Conservation (phyloP, 1,140 invertebrate genomes). For the Drosophila ficusphila region DNA sequence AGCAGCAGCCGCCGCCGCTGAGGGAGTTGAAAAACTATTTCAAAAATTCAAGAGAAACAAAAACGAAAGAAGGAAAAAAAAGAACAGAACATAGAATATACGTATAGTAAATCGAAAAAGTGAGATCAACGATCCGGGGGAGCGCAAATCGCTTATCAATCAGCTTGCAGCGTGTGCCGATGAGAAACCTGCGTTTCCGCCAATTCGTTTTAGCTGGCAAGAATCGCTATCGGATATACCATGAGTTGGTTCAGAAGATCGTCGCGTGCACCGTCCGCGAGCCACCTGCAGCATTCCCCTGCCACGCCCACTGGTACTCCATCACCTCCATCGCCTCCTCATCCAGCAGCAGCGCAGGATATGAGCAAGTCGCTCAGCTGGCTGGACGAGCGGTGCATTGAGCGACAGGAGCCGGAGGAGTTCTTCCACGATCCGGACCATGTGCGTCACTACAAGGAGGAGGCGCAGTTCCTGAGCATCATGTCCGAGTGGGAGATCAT, state of each 20-base stretch:
- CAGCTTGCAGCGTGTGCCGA: constrained; percentile 83
- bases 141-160: constrained; percentile 27
- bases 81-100: not conserved
- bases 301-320: not conserved
- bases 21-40: too few relatives aligned
- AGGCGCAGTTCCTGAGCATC: constrained; percentile 69
- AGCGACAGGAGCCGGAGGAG: constrained; percentile 73
- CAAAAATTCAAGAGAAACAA: too few relatives aligned
- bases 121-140: not conserved
- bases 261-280: constrained; percentile 85
- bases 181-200: constrained; percentile 87
- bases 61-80: not conserved
- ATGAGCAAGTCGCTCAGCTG: constrained; percentile 57
- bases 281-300: constrained; percentile 32
- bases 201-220: constrained; percentile 87
- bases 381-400: constrained; percentile 54
- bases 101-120: too few relatives aligned
- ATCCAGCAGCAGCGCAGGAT: not conserved
- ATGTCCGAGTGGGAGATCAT: constrained; percentile 83
- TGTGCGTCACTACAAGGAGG: constrained; percentile 74
- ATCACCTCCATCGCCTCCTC: not conserved
- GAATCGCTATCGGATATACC: constrained; percentile 86
- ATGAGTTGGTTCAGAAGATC: constrained; percentile 88
- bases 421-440: constrained; percentile 83
- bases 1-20: constrained; percentile 72